phyloP scores from a whole-genome alignment of 1,140 invertebrate genomes.

The Agrilus planipennis region DNA sequence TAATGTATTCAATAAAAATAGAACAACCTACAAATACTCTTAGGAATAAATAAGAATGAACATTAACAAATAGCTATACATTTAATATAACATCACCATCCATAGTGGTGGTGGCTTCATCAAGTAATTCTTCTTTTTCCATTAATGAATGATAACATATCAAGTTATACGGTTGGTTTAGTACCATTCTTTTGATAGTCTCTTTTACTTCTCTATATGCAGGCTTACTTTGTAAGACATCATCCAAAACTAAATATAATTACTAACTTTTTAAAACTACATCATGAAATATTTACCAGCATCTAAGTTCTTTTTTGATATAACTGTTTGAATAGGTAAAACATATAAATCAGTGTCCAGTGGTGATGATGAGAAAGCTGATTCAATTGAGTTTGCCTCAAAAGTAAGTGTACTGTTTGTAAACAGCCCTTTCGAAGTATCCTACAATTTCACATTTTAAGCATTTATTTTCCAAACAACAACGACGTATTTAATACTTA shows the following conservation, averaged over 20 bases:
- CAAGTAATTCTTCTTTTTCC: constrained; percentile 22
- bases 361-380: constrained; percentile 12
- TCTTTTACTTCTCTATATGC: constrained; percentile 17
- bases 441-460: constrained; percentile 3
- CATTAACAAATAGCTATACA: constrained; percentile 8
- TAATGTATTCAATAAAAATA: too few species aligned
- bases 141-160: constrained; percentile 17
- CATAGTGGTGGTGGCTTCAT: constrained; percentile 20
- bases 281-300: constrained; percentile 11
- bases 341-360: constrained; percentile 12
- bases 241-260: constrained; percentile 19
- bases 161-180: constrained; percentile 16
- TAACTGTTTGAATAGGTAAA: constrained; percentile 22
- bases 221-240: constrained; percentile 12
- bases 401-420: constrained; percentile 1
- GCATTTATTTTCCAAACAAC: not conserved
- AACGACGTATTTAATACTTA: constrained; percentile 3
- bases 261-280: constrained; percentile 17
- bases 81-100: constrained; percentile 26
- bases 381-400: constrained; percentile 6
- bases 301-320: constrained; percentile 23
- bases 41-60: too few species aligned
- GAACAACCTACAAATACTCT: not conserved
- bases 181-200: constrained; percentile 22
- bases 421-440: constrained; percentile 8